Evolutionary conservation across 2,888 invertebrate genomes (phyloP), one percentile per base, ranked within the genome.

Genomic region (Melanostoma mellinum): DNA sequence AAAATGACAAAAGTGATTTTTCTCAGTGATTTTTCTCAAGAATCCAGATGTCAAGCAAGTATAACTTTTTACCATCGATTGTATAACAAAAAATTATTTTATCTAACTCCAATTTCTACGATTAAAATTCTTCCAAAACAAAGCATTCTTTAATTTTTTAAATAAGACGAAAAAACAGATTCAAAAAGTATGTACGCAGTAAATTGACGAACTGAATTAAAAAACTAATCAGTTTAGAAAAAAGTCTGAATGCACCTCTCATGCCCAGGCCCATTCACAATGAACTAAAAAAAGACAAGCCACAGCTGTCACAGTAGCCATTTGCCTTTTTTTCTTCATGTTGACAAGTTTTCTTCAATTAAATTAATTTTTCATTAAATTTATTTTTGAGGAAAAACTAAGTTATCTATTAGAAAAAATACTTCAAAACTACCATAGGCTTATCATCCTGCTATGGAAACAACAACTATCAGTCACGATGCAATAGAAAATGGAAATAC

Each of bases 401-500:
- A 5, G 42, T 38, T 55, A 68, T 63, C 44, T 40, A 35, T 35
- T 68, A 36, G 2, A 56, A 81, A 69, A 30, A 58, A 60, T 52
- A 42, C 48, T 42, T 10, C 10, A 52, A 77, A 10, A 56, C 33
- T 77, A 44, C 55, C 50, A 20, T 52, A 56, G 6, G 56, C 50
- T 10, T 2, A 38, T 6, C 42, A 38, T 33, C 20, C 40, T 46
- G 61, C n/a, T 33, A 79, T 84, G 84, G 84, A 84, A 75, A 63
- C 53, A 69, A 46, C 73, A 52, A 73, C 48, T 32, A 53, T 35
- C 5, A 74, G 74, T 0, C 60, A 60, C 6, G 48, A 63, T 6
- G 20, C 40, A 0, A 52, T 69, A 53, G 82, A 82, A 78, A 82
- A 82, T 10, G 82, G 72, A 8, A 81, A 50, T n/a, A 61, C 61